Conservation (phyloP, 2,113 vertebrate genomes). For the Etheostoma spectabile region DNA sequence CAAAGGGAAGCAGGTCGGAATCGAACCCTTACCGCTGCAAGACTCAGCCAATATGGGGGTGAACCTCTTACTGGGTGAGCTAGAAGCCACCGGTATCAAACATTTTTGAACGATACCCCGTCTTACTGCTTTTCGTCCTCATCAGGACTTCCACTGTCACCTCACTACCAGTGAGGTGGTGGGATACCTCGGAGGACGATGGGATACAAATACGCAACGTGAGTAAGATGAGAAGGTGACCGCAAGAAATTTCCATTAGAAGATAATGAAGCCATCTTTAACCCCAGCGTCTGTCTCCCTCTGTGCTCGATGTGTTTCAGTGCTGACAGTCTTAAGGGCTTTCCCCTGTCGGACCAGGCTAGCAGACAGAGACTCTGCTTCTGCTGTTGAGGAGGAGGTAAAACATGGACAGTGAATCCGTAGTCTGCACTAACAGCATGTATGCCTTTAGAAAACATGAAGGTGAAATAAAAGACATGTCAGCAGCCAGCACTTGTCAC, state of each 20-base stretch:
- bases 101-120: too few relatives aligned
- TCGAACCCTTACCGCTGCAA: too few relatives aligned
- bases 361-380: conserved; percentile 86
- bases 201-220: conserved; percentile 96
- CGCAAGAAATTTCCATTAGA: neutral
- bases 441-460: conserved; percentile 3
- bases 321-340: conserved; percentile 92
- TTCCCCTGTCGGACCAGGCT: conserved; percentile 94
- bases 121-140: neutral
- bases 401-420: conserved; percentile 8
- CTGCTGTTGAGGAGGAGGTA: conserved; percentile 92
- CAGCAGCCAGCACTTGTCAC: neutral
- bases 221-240: conserved; percentile 59
- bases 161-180: conserved; percentile 95
- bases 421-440: neutral
- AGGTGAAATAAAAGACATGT: neutral
- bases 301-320: conserved; percentile 74
- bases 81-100: too few relatives aligned
- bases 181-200: conserved; percentile 95
- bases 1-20: too few relatives aligned
- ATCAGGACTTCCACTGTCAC: conserved; percentile 96
- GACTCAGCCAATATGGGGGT: too few relatives aligned
- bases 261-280: neutral
- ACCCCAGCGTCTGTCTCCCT: neutral
- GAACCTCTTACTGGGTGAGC: too few relatives aligned